Base-by-base conservation (phyloP, 2,797 vertebrate genomes). In the Eremophila alpestris region DNA sequence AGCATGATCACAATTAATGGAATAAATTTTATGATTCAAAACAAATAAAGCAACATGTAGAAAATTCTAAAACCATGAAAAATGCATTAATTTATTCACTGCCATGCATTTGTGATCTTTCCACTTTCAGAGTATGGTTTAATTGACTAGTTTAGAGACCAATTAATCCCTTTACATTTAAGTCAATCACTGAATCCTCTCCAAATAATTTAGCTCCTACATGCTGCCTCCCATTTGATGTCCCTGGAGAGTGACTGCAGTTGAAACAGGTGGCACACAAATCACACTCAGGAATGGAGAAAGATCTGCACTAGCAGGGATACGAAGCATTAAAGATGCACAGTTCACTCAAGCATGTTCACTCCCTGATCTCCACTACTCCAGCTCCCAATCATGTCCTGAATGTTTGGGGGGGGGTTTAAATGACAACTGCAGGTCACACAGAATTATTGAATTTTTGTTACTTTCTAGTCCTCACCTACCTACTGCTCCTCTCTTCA, bases 111-210 rank as follows among this genome's bases (percentile, higher is more conserved):
- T 97, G 96, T 97, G 98, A 98, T 98, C 97, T 98, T 98, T 97
- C 97, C 89, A 95, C 96, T 97, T 97, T 95, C 92, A 70, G 97
- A 98, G 98, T 96, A 85, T 55, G 76, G 97, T 98, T 98, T 98
- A 98, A 99, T 98, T 98, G 98, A 97, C 96, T 97, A 95, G 96
- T 98, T 98, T 98, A 98, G 97, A 98, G 98, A 97, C 97, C 98
- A 98, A 97, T 98, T 98, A 98, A 98, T 98, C 97, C 97, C 97
- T 98, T 98, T 97, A 98, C 98, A 97, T 97, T 97, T 97, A 98
- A 98, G 98, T 98, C 98, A 98, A 98, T 98, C 98, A 98, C 93
- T 92, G 96, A 97, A 97, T 96, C 95, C 93, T 97, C 97, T 97
- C 96, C 87, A 91, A 97, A 97, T 97, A 96, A 97, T 97, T 97